Percentiles rank a stretch among this genome's conserved stretches.
These are phyloP conservation scores for Epizoanthus ramosus DNA, from an alignment of 92 coral and sea anemone species.

Conservation along the genomic window DNA sequence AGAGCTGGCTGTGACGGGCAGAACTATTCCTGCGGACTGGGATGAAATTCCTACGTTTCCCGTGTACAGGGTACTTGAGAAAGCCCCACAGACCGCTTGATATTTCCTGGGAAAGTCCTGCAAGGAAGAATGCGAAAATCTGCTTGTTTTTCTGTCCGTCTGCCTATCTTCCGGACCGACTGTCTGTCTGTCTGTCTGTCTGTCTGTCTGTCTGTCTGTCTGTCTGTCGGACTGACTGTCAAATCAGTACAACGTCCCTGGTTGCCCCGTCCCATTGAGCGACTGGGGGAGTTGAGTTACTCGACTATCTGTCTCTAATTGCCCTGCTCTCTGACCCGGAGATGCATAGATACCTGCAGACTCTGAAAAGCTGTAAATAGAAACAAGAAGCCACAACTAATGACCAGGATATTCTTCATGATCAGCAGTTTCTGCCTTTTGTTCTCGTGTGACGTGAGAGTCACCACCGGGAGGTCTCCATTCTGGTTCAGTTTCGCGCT, in stretches of 20 bases:
- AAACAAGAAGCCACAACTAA: constrained; percentile 85
- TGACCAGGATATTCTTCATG: constrained; percentile 76
- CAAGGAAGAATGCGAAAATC: neutral
- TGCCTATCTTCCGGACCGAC: neutral
- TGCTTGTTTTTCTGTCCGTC: neutral
- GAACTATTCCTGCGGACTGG: too few species aligned
- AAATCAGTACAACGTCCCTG: constrained; percentile 19
- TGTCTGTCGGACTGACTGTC: neutral
- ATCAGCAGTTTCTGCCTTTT: constrained; percentile 68
- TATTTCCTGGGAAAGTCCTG: neutral
- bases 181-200: too few species aligned
- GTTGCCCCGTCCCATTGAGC: neutral
- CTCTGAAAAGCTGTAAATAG: constrained; percentile 92
- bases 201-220: neutral
- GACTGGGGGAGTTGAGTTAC: neutral
- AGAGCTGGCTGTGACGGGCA: too few species aligned
- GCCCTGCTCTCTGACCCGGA: too few species aligned
- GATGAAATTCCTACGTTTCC: too few species aligned
- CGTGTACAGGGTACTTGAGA: too few species aligned
- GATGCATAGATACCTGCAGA: constrained; percentile 38
- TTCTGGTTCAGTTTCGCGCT: constrained; percentile 13
- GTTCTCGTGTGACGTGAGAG: constrained; percentile 45
- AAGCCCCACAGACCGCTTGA: too few species aligned
- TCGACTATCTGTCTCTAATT: too few species aligned
- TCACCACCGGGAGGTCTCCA: constrained; percentile 20